phyloP scores from a whole-genome alignment of 2,113 vertebrate genomes.

The Syngnathus floridae region DNA sequence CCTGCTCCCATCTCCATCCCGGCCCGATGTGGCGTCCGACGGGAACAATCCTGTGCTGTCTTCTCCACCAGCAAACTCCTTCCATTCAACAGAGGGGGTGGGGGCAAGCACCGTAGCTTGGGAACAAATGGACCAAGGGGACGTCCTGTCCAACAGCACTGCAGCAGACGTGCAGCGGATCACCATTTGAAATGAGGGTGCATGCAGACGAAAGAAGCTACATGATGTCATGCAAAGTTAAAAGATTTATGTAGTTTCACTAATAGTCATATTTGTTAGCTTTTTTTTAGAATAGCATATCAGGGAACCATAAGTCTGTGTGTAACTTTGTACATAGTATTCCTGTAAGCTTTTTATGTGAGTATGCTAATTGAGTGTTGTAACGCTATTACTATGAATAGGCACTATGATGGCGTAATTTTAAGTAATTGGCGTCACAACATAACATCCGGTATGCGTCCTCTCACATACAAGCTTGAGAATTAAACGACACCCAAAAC shows the following conservation, averaged over 20 bases:
- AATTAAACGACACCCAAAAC: conserved; percentile 12
- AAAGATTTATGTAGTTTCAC: conserved; percentile 57
- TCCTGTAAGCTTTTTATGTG: conserved; percentile 47
- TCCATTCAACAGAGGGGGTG: conserved; percentile 63
- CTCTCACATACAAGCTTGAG: conserved; percentile 9
- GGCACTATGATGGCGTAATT: conserved; percentile 45
- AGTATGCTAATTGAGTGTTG: conserved; percentile 27
- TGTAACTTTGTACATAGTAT: conserved; percentile 66
- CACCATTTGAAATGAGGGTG: conserved; percentile 45
- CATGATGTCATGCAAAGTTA: conserved; percentile 30
- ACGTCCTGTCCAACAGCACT: conserved; percentile 40
- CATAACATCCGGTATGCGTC: conserved; percentile 20
- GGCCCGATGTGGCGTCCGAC: conserved; percentile 45
- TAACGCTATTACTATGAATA: conserved; percentile 24
- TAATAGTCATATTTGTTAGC: conserved; percentile 57
- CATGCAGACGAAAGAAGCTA: conserved; percentile 16
- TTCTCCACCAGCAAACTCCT: conserved; percentile 47
- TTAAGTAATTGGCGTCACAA: conserved; percentile 27
- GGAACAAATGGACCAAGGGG: conserved; percentile 40
- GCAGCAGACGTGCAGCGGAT: conserved; percentile 50
- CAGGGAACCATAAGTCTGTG: conserved; percentile 53
- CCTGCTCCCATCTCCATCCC: conserved; percentile 44
- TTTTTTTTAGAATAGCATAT: conserved; percentile 59
- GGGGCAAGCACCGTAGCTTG: conserved; percentile 43
- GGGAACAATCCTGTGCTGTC: conserved; percentile 53